phyloP scores from a whole-genome alignment of 2,113 vertebrate species.

The Perccottus glenii region DNA sequence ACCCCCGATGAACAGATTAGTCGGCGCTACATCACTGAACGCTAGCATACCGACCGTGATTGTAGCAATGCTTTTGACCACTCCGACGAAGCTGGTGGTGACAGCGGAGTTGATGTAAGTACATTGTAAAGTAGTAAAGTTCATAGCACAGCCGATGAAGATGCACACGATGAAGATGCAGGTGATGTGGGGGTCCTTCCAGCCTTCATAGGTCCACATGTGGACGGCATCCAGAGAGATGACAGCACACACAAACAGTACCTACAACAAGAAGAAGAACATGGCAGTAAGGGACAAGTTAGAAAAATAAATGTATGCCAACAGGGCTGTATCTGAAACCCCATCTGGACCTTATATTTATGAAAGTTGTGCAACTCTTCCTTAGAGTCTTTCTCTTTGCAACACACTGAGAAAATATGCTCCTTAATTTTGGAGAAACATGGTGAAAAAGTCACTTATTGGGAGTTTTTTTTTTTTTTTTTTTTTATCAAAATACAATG shows the following conservation, averaged over 20 bases:
- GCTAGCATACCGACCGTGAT: constrained; percentile 98
- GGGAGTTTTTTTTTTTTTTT: too few species aligned
- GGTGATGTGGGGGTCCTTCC: constrained; percentile 88
- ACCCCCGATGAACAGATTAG: constrained; percentile 90
- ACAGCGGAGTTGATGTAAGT: constrained; percentile 99
- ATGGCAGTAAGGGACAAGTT: background rate
- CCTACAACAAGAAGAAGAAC: constrained; percentile 63
- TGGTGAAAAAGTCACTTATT: too few species aligned
- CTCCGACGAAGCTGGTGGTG: constrained; percentile 98
- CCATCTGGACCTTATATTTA: too few species aligned
- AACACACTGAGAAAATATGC: too few species aligned
- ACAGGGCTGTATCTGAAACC: too few species aligned
- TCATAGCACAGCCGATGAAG: constrained; percentile 97
- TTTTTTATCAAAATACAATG: too few species aligned
- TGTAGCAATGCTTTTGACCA: constrained; percentile 97
- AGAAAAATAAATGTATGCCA: background rate
- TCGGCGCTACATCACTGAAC: constrained; percentile 92
- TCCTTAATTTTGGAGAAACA: too few species aligned
- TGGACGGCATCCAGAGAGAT: constrained; percentile 91
- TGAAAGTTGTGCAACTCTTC: too few species aligned
- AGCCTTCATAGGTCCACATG: constrained; percentile 92
- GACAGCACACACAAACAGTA: constrained; percentile 88
- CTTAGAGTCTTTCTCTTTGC: too few species aligned
- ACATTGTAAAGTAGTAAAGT: constrained; percentile 98
- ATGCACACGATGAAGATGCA: constrained; percentile 87